Evolutionary conservation across 2,113 vertebrate species (phyloP).

Genomic region (Neotoma lepida): DNA sequence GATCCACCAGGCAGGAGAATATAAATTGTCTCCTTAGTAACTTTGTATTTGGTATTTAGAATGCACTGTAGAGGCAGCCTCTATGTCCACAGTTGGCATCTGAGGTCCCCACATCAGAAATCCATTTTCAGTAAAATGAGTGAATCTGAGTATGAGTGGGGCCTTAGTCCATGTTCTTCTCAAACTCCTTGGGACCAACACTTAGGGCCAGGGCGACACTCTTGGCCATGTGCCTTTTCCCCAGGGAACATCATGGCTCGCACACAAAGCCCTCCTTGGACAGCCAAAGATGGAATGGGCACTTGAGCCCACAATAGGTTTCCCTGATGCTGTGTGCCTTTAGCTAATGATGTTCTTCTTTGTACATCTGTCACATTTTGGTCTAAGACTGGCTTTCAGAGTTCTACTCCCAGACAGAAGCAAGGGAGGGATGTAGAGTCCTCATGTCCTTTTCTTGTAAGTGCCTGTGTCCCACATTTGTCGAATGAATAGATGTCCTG

Average conservation of each 20-base stretch:
- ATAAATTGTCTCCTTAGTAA: neutral
- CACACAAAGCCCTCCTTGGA: neutral
- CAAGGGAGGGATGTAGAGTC: fast-evolving
- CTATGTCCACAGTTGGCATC: neutral
- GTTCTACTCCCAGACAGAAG: neutral
- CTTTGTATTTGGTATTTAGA: neutral
- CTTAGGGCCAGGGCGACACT: neutral
- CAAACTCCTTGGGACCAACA: neutral
- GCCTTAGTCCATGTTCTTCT: neutral
- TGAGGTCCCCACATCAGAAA: neutral
- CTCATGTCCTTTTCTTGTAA: neutral
- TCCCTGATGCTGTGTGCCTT: neutral
- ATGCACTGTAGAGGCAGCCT: neutral
- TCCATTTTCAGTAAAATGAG: neutral
- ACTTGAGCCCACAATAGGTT: neutral
- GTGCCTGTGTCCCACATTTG: neutral
- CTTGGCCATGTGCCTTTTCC: neutral
- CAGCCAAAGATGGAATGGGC: neutral
- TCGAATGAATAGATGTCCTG: neutral
- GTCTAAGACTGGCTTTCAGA: neutral
- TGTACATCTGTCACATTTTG: neutral
- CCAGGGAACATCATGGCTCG: neutral
- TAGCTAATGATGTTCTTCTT: neutral
- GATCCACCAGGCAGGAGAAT: neutral
- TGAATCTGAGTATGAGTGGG: neutral